Percentiles rank a stretch among this genome's conserved stretches.
phyloP scores from a whole-genome alignment of 2,797 vertebrate species.

The Ibycter americanus region DNA sequence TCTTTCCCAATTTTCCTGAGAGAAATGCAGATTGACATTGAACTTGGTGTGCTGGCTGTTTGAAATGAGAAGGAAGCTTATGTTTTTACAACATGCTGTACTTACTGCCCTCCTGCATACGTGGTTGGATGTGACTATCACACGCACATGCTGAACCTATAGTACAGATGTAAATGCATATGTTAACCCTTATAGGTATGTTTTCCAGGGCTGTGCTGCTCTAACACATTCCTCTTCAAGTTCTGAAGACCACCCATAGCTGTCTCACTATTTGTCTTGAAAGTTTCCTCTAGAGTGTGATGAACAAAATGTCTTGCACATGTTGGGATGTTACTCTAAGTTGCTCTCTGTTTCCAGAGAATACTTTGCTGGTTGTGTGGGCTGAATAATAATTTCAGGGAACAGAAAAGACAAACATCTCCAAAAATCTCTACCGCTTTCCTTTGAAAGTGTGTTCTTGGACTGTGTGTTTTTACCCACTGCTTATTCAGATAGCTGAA shows the following conservation, averaged over 20 bases:
- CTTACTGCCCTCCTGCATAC: background rate
- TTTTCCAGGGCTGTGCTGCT: slow-evolving; percentile 26
- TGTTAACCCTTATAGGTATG: slow-evolving; percentile 41
- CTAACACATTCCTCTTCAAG: slow-evolving; percentile 44
- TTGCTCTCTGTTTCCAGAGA: slow-evolving; percentile 30
- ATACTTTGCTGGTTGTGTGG: slow-evolving; percentile 30
- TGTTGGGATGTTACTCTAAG: slow-evolving; percentile 42
- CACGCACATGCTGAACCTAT: background rate
- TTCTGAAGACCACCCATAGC: slow-evolving; percentile 68
- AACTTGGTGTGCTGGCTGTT: background rate
- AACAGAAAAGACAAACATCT: slow-evolving; percentile 24
- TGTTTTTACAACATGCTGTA: background rate
- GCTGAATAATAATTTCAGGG: slow-evolving; percentile 23
- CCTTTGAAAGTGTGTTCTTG: slow-evolving; percentile 6
- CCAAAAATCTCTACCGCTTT: background rate
- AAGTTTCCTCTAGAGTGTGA: slow-evolving; percentile 28
- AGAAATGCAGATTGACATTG: background rate
- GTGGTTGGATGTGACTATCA: background rate
- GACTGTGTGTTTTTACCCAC: background rate
- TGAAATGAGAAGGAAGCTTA: slow-evolving; percentile 1
- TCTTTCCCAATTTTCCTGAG: background rate
- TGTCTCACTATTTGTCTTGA: slow-evolving; percentile 51
- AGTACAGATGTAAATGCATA: background rate
- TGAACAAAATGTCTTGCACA: slow-evolving; percentile 66
- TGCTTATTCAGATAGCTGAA: slow-evolving; percentile 18